Evolutionary conservation across 2,113 vertebrate species (phyloP), one percentile per base, ranked within the genome.

Genomic region (Numida meleagris): DNA sequence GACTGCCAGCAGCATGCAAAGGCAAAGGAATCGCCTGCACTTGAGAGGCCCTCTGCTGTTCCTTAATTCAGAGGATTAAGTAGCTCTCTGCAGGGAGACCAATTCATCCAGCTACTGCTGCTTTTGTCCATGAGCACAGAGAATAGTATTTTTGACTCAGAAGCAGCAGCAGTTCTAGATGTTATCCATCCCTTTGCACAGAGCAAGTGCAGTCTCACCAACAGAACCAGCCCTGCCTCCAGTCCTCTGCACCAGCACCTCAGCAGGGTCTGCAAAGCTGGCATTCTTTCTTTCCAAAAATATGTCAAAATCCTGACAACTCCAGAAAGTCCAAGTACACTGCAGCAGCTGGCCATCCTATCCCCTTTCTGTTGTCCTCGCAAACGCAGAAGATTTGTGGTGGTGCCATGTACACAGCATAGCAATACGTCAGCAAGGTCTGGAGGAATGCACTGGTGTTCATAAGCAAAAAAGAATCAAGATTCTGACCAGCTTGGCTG

Each of bases 271-370:
- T 46, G 5, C 3, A 27, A 65, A 45, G 5, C 36, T 1, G 5
- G 25, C 23, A 2, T 0, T 33, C 1, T 0, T 10, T 16, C 23
- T 3, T 16, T 84, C 42, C 20, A 16, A 4, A 16, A 6, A 4
- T 0, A 4, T 31, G 33, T n/a, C 3, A 2, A 19, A 31, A 20
- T 27, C 18, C 70, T 9, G 31, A 3, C 5, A 2, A 1, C 0
- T 0, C 36, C 63, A 6, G 6, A 8, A 66, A 16, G 34, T 25
- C 13, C 53, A 1, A 3, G 16, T 3, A 2, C 46, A 1, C 29
- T 1, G 1, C 27, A 16, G 33, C 53, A 19, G 73, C 61, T 9
- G 14, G 0, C 1, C 1, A 15, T 42, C 53, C 53, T 6, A 2
- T 19, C 8, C 43, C 74, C 17, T 9, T 5, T 20, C 2, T 8